A percentile compares a stretch with the other conserved stretches of the same genome.
Conservation (phyloP, 1,140 invertebrate genomes). For the Leptopilina boulardi region DNA sequence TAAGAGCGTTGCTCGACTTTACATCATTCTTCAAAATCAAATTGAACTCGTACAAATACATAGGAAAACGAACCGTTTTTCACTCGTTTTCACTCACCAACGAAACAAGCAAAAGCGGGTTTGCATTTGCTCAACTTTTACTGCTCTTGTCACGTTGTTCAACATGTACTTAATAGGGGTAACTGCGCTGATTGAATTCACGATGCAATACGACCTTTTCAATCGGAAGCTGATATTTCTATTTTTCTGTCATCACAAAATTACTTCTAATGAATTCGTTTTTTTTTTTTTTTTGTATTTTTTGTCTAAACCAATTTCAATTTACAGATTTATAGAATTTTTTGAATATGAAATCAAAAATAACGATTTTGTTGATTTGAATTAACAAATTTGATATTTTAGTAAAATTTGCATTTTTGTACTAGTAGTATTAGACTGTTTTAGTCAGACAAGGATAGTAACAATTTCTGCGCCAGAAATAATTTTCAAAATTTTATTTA, state of each 20-base stretch:
- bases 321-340: no score
- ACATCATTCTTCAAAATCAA: conserved; percentile 40
- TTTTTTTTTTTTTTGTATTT: not conserved
- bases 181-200: conserved; percentile 1
- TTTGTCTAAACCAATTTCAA: not conserved
- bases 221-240: conserved; percentile 2
- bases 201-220: not conserved
- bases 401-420: no score
- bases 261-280: not conserved
- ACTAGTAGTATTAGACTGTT: no score
- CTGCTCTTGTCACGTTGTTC: not conserved
- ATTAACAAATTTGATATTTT: no score
- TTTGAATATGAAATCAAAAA: no score
- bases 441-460: no score
- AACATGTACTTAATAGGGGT: conserved; percentile 10
- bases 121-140: not conserved
- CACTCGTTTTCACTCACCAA: conserved; percentile 42
- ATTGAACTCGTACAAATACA: conserved; percentile 10
- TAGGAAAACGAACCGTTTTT: conserved; percentile 48
- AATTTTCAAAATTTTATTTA: not conserved
- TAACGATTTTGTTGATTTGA: no score
- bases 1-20: conserved; percentile 29
- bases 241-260: not conserved
- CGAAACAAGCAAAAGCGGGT: conserved; percentile 5
- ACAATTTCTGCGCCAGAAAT: no score